Conservation (phyloP, 92 coral and sea anemone genomes). For the Parazoanthus atlanticus region DNA sequence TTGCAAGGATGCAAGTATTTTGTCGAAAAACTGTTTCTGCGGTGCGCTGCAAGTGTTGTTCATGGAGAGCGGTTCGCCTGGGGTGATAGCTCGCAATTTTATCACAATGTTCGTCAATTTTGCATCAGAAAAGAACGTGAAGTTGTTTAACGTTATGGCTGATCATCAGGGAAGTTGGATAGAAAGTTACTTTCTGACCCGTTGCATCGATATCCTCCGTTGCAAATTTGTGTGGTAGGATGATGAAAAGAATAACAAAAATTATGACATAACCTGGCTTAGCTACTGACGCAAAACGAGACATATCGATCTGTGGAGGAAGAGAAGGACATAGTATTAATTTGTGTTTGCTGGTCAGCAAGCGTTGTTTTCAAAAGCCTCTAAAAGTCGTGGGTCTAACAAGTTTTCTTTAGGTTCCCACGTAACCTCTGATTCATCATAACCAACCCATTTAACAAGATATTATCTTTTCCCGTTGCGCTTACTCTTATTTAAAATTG, state of each 20-base stretch:
- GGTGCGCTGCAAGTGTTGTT: background rate
- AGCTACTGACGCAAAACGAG: background rate
- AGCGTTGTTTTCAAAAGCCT: no score
- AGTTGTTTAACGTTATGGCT: conserved; percentile 21
- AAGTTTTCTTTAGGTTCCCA: conserved; percentile 6
- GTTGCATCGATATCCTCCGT: background rate
- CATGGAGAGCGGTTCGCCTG: background rate
- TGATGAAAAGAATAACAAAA: background rate
- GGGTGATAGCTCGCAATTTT: background rate
- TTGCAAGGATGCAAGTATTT: background rate
- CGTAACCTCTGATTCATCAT: background rate
- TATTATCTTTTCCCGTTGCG: background rate
- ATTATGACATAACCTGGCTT: background rate
- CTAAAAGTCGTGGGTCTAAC: no score
- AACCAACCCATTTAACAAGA: background rate
- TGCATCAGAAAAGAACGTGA: background rate
- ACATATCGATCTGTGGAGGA: background rate
- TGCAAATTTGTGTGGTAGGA: no score
- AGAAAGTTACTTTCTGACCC: conserved; percentile 1
- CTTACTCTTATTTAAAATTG: background rate
- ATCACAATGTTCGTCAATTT: conserved; percentile 10
- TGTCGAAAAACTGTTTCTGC: background rate
- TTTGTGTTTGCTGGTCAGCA: no score
- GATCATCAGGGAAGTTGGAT: conserved; percentile 27
- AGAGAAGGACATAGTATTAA: background rate